These are phyloP conservation scores for Xestia xanthographa DNA, from an alignment of 2,888 invertebrate genomes.

Conservation along the genomic window DNA sequence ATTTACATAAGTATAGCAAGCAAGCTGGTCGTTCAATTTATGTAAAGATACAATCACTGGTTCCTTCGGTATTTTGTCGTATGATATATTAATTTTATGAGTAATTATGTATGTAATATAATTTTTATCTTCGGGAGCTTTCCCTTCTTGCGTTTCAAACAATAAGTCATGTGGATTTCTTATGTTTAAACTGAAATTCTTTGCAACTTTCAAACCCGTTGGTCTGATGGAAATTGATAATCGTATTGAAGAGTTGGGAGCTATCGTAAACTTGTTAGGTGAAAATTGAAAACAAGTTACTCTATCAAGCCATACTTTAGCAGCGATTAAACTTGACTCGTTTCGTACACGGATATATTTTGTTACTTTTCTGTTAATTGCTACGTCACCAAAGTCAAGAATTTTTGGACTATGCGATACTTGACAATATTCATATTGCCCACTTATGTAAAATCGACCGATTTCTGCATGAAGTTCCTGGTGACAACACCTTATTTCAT, in stretches of 20 bases:
- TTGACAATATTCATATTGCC: conserved; percentile 87
- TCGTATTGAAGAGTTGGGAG: conserved; percentile 78
- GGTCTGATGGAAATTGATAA: conserved; percentile 79
- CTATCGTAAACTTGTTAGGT: conserved; percentile 81
- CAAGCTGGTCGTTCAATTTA: conserved; percentile 77
- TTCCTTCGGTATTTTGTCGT: conserved; percentile 68
- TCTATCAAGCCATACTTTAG: conserved; percentile 83
- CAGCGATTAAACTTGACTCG: conserved; percentile 80
- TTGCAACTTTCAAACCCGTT: conserved; percentile 75
- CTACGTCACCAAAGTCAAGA: conserved; percentile 85
- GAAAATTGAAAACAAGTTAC: conserved; percentile 81
- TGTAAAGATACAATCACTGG: conserved; percentile 80
- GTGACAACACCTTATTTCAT: conserved; percentile 81
- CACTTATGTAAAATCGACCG: conserved; percentile 90
- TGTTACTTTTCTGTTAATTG: conserved; percentile 77
- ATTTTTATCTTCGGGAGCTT: conserved; percentile 67
- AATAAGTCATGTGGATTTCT: conserved; percentile 76
- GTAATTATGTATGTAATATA: conserved; percentile 76
- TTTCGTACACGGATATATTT: conserved; percentile 85
- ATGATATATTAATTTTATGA: conserved; percentile 75
- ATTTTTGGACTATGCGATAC: conserved; percentile 86
- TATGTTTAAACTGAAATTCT: conserved; percentile 76
- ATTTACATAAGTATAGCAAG: conserved; percentile 78
- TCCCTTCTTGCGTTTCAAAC: conserved; percentile 54
- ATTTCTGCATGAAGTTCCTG: conserved; percentile 85